A percentile compares a stretch with the other conserved stretches of the same genome.
Evolutionary conservation across 64 coral and sea anemone species (phyloP).

Genomic region (Pocillopora damicornis): DNA sequence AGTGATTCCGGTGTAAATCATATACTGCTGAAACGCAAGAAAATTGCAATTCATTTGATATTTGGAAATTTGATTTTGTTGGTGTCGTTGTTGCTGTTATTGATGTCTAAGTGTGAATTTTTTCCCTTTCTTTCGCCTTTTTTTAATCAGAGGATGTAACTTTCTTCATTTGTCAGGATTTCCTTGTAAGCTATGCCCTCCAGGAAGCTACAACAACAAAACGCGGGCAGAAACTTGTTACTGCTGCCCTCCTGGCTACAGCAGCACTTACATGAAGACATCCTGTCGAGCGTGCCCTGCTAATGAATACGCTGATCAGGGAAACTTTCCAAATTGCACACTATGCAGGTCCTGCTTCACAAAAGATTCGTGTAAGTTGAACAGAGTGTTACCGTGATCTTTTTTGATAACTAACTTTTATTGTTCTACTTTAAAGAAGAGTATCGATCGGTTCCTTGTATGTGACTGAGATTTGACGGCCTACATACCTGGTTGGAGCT

Average conservation of each 20-base stretch:
- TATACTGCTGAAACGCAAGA: too few relatives aligned
- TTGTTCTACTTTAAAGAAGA: too few relatives aligned
- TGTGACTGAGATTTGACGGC: too few relatives aligned
- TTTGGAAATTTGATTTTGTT: too few relatives aligned
- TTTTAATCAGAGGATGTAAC: not conserved
- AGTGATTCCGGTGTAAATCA: not conserved
- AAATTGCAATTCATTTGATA: too few relatives aligned
- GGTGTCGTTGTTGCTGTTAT: not conserved
- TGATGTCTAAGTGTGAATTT: not conserved
- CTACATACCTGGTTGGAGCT: too few relatives aligned
- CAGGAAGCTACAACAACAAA: conserved; percentile 54
- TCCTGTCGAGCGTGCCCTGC: conserved; percentile 53
- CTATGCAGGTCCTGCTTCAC: conserved; percentile 45
- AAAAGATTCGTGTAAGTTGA: conserved; percentile 30
- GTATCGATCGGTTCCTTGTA: too few relatives aligned
- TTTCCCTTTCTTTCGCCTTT: not conserved
- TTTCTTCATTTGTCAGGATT: conserved; percentile 16
- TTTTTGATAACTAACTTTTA: not conserved
- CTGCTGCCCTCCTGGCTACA: conserved; percentile 52
- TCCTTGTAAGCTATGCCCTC: conserved; percentile 60
- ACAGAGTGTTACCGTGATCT: not conserved
- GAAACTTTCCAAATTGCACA: conserved; percentile 37
- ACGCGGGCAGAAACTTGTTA: conserved; percentile 38
- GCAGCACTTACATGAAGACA: conserved; percentile 60
- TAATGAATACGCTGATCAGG: conserved; percentile 55